These are phyloP conservation scores for Himalopsyche tibetana DNA, from an alignment of 2,888 invertebrate genomes.

Conservation along the genomic window DNA sequence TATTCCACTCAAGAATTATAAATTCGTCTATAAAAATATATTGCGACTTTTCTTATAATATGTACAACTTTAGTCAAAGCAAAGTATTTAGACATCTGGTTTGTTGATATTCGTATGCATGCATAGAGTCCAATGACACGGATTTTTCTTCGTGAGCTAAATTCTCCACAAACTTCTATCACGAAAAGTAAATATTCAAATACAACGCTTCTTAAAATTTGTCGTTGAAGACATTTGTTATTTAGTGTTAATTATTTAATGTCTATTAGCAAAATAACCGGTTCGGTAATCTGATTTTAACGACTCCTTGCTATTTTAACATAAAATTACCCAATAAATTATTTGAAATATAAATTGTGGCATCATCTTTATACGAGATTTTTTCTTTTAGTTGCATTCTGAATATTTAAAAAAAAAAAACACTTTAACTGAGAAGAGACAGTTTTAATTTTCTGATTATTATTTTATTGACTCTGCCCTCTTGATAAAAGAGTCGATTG, in stretches of 20 bases:
- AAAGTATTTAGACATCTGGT: neutral
- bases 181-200: too few relatives aligned
- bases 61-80: neutral
- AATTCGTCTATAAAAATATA: too few relatives aligned
- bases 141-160: neutral
- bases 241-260: too few relatives aligned
- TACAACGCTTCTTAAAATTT: too few relatives aligned
- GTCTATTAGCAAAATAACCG: neutral
- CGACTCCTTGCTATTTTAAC: neutral
- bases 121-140: slow-evolving; percentile 28
- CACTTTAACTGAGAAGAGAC: too few relatives aligned
- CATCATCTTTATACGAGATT: too few relatives aligned
- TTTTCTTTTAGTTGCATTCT: neutral
- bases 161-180: neutral
- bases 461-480: too few relatives aligned
- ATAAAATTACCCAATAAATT: neutral
- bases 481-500: too few relatives aligned
- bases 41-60: neutral
- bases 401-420: too few relatives aligned
- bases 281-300: neutral
- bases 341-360: neutral
- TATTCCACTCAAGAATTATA: too few relatives aligned
- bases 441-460: too few relatives aligned
- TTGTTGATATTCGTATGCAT: neutral
- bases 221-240: too few relatives aligned